These are phyloP conservation scores for Nipponacmea schrenckii DNA, from an alignment of 2,888 invertebrate species.

Conservation along the genomic window DNA sequence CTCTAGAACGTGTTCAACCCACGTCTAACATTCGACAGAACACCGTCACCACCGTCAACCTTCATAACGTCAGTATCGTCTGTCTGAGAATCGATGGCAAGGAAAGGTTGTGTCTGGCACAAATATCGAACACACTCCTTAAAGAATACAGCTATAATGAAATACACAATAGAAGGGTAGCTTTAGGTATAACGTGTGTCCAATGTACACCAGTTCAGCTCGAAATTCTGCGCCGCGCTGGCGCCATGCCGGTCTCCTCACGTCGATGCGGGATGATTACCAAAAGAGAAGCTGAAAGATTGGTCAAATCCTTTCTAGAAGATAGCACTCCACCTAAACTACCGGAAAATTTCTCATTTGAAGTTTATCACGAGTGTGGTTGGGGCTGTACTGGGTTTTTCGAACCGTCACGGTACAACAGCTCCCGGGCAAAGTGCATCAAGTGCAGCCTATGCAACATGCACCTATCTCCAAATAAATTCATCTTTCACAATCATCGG, in stretches of 20 bases:
- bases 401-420: conserved; percentile 71
- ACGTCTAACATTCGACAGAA: conserved; percentile 38
- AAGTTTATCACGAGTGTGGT: conserved; percentile 91
- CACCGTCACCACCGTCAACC: conserved; percentile 82
- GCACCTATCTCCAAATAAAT: conserved; percentile 98
- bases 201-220: conserved; percentile 96
- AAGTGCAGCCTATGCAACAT: conserved; percentile 92
- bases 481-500: conserved; percentile 94
- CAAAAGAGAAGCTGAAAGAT: conserved; percentile 83
- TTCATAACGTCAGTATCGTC: conserved; percentile 91
- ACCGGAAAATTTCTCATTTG: conserved; percentile 95
- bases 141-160: conserved; percentile 98
- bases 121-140: conserved; percentile 94
- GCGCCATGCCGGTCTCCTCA: conserved; percentile 68
- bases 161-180: conserved; percentile 90
- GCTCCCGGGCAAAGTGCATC: conserved; percentile 94
- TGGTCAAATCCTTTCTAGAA: conserved; percentile 95
- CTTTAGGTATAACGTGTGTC: conserved; percentile 87
- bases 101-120: conserved; percentile 92
- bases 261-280: conserved; percentile 88
- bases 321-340: conserved; percentile 73
- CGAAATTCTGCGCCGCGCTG: conserved; percentile 90
- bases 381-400: conserved; percentile 86
- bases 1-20: background rate
- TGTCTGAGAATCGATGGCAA: conserved; percentile 90